Base-by-base conservation (phyloP, 2,113 vertebrate species). In the Chloebia gouldiae region DNA sequence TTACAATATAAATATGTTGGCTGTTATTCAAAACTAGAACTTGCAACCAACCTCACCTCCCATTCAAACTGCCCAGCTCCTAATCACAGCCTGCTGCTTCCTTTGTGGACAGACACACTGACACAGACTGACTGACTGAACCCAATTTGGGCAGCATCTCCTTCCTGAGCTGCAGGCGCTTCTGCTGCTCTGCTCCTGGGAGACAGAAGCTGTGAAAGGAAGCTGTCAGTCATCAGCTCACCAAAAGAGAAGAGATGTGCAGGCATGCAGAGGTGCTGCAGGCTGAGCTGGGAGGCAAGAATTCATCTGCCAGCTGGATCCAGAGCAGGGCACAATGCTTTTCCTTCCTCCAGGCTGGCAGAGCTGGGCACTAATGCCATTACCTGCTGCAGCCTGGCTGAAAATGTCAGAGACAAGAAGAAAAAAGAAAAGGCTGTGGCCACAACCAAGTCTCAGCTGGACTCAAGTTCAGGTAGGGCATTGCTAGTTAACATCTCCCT, bases 241-340 rank as follows among this genome's bases (percentile, higher is more conserved):
- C 23, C 23, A 3, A 59, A 76, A 64, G 25, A 27, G 12, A 6
- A 28, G 16, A 63, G 33, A 25, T 18, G 17, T 49, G 25, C 42
- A 63, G 61, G 15, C 10, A 1, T 0, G 1, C 10, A 61, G 49
- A 45, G 0, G 2, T 30, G 71, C 49, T 47, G 22, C 7, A 28
- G 47, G 56, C 53, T 87, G 65, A 44, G 30, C 31, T 57, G 37
- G 53, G 40, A 60, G 39, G 37, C n/a, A 50, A 35, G 30, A 90
- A 10, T 15, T 86, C 28, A 6, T 10, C 12, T 75, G 21, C 31
- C 50, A 27, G 7, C 40, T 37, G 42, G 13, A 21, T 65, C 9
- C n/a, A 49, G n/a, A 47, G 21, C 44, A 84, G 54, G 24, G 11
- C 30, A 39, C 14, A 35, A 8, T 0, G 0, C 11, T 66, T 70